A percentile compares a stretch with the other conserved stretches of the same genome.
These are phyloP conservation scores for Hydractinia symbiolongicarpus DNA, from an alignment of 30 jellyfish, hydroid and myxozoan species.

Conservation along the genomic window DNA sequence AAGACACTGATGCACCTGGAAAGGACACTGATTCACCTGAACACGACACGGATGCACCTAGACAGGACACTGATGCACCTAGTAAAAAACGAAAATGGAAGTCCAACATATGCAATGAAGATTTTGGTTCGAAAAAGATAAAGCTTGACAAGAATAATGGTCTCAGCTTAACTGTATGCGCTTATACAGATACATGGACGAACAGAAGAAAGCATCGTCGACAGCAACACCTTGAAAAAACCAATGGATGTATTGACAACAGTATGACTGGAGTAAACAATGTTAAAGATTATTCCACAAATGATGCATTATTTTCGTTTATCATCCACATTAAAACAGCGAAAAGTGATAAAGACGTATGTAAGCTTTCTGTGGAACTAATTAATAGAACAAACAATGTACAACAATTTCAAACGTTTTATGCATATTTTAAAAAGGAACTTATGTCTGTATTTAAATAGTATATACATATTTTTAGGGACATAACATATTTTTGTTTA, in stretches of 20 bases:
- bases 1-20: background rate
- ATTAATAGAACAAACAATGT: conserved; percentile 26
- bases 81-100: background rate
- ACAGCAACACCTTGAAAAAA: background rate
- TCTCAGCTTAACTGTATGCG: conserved; percentile 34
- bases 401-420: conserved; percentile 57
- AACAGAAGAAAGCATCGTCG: conserved; percentile 68
- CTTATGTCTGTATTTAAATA: conserved; percentile 32
- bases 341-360: background rate
- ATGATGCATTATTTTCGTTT: background rate
- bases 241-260: background rate
- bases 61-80: background rate
- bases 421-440: conserved; percentile 69
- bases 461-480: background rate
- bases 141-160: background rate
- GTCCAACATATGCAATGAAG: background rate
- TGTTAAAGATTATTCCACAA: background rate
- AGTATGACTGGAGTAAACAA: background rate
- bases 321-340: background rate
- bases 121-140: background rate
- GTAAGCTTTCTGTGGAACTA: conserved; percentile 7
- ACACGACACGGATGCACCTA: background rate
- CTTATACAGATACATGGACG: conserved; percentile 79
- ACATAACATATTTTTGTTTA: too few species aligned
- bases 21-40: background rate